Percentiles rank a stretch among this genome's conserved stretches.
These are phyloP conservation scores for Euura saliciscinereae DNA, from an alignment of 1,140 invertebrate species.

Conservation along the genomic window DNA sequence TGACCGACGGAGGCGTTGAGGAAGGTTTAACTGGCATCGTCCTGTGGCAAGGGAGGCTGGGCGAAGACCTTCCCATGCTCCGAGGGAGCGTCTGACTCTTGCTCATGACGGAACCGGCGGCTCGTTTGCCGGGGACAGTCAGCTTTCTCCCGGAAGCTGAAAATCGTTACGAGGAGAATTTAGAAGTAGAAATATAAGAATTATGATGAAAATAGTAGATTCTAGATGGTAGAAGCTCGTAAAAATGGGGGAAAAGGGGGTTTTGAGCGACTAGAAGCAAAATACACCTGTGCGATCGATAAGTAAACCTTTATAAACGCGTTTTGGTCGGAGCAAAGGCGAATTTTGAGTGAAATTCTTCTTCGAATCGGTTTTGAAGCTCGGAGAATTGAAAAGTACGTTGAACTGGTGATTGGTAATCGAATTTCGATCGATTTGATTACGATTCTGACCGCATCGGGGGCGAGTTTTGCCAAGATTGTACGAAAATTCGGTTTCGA, in stretches of 20 bases:
- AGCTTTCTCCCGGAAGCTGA: conserved; percentile 75
- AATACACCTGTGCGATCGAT: no score
- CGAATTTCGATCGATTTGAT: no score
- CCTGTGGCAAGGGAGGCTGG: conserved; percentile 58
- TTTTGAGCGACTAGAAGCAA: conserved; percentile 23
- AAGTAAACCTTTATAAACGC: no score
- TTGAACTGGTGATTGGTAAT: no score
- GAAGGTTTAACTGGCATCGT: conserved; percentile 71
- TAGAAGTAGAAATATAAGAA: neutral
- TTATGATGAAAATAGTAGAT: neutral
- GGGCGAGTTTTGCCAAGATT: no score
- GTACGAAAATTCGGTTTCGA: no score
- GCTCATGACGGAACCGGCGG: conserved; percentile 66
- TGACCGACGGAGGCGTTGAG: conserved; percentile 80
- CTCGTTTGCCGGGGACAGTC: conserved; percentile 70
- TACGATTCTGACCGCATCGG: no score
- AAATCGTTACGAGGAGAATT: neutral
- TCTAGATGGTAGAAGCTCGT: neutral
- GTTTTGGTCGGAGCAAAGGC: no score
- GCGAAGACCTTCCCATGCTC: conserved; percentile 77
- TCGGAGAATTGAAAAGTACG: no score
- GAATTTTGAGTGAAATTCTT: no score
- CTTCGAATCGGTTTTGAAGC: no score
- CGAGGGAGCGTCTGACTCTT: conserved; percentile 84
- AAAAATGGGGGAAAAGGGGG: neutral